Evolutionary conservation across 2,888 invertebrate species (phyloP).

Genomic region (Spilosoma lubricipeda): DNA sequence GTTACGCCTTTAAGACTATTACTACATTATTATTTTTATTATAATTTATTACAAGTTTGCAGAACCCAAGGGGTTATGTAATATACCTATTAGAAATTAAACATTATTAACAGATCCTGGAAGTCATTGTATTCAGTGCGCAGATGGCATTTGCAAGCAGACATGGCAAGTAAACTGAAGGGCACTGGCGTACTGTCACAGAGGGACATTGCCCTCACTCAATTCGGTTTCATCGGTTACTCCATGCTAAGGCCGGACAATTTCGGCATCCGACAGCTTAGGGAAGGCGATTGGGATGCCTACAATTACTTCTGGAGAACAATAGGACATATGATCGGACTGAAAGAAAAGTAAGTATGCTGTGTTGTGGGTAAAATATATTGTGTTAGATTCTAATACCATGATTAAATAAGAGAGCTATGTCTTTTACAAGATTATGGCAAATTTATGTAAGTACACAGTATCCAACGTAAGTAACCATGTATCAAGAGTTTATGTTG

Average conservation of each 20-base stretch:
- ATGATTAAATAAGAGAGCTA: not conserved
- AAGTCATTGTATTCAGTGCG: conserved; percentile 89
- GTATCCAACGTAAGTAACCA: too few relatives aligned
- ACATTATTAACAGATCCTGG: conserved; percentile 85
- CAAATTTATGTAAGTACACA: too few relatives aligned
- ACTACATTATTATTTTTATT: too few relatives aligned
- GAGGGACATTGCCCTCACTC: conserved; percentile 94
- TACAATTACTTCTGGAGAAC: conserved; percentile 95
- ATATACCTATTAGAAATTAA: not conserved
- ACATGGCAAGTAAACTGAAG: conserved; percentile 76
- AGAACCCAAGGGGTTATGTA: too few relatives aligned
- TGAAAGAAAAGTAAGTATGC: conserved; percentile 89
- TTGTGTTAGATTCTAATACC: not conserved
- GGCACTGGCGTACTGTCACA: conserved; percentile 89
- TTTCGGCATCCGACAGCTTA: conserved; percentile 88
- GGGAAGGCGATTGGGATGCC: conserved; percentile 89
- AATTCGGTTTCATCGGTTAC: conserved; percentile 95
- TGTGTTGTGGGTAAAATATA: not conserved
- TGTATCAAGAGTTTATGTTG: too few relatives aligned
- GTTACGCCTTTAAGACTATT: too few relatives aligned
- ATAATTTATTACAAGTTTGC: too few relatives aligned
- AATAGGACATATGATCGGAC: conserved; percentile 92
- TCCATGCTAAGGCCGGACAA: conserved; percentile 87
- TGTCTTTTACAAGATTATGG: too few relatives aligned
- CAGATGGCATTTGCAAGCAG: conserved; percentile 88